A percentile compares a stretch with the other conserved stretches of the same genome.
Evolutionary conservation across 2,113 vertebrate genomes (phyloP).

Genomic region (Nestor notabilis): DNA sequence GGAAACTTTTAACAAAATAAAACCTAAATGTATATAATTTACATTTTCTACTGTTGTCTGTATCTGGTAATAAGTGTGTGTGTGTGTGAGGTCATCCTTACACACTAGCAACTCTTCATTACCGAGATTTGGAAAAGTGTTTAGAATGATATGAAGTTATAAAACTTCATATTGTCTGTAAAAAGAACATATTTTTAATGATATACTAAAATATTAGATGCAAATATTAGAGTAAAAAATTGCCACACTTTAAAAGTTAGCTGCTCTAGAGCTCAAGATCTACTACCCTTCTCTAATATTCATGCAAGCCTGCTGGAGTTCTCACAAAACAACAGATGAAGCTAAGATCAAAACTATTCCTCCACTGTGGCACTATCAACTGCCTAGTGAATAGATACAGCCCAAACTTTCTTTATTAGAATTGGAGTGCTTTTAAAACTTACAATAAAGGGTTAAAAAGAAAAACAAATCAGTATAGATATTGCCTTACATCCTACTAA

Average conservation of each 20-base stretch:
- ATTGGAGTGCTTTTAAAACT: background rate
- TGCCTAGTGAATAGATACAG: background rate
- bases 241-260: background rate
- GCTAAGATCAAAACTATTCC: slow-evolving; percentile 23
- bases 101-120: background rate
- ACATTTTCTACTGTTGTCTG: background rate
- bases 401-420: background rate
- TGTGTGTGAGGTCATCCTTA: background rate
- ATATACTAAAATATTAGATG: background rate
- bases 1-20: background rate
- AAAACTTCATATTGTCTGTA: background rate
- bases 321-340: background rate
- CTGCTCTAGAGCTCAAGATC: slow-evolving; percentile 20
- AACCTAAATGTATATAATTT: background rate
- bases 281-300: background rate
- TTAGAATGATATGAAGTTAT: background rate
- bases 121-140: background rate
- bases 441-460: slow-evolving; percentile 67
- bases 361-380: background rate
- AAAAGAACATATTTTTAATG: background rate
- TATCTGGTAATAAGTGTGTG: background rate
- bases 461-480: background rate
- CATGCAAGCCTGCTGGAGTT: background rate
- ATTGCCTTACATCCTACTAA: background rate
- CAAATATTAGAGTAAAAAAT: slow-evolving; percentile 31